Conservation (phyloP, 2,113 vertebrate genomes). For the Cebus imitator region DNA sequence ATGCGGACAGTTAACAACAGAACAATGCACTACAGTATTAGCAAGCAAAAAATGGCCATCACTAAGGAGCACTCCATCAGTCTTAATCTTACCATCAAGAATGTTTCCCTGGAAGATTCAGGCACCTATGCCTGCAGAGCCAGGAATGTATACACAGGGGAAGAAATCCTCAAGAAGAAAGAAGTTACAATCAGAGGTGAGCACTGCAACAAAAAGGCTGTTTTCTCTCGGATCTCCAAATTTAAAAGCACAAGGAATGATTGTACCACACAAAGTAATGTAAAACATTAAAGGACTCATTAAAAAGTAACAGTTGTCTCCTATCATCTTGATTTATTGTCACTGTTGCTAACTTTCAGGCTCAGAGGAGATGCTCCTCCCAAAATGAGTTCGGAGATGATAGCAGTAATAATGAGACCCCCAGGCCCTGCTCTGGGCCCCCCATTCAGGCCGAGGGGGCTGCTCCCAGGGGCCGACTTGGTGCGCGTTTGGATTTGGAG, state of each 20-base stretch:
- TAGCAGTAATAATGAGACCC: constrained; percentile 78
- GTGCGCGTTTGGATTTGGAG: constrained; percentile 85
- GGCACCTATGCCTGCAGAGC: constrained; percentile 92
- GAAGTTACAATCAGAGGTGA: constrained; percentile 93
- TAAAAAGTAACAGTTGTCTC: constrained; percentile 87
- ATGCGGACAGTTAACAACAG: constrained; percentile 82
- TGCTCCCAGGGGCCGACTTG: constrained; percentile 80
- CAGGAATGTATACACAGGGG: constrained; percentile 88
- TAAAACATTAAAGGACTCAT: constrained; percentile 90
- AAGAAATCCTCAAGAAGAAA: constrained; percentile 89
- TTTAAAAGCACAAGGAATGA: constrained; percentile 89
- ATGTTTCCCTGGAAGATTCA: constrained; percentile 89
- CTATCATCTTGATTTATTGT: constrained; percentile 87
- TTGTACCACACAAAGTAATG: constrained; percentile 89
- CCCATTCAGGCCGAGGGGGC: constrained; percentile 80
- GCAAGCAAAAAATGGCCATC: constrained; percentile 78
- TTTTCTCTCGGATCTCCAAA: constrained; percentile 91
- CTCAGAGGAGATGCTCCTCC: constrained; percentile 84
- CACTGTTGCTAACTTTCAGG: constrained; percentile 86
- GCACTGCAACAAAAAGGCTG: constrained; percentile 88
- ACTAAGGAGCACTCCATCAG: constrained; percentile 87
- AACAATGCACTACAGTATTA: constrained; percentile 73
- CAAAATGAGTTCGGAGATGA: constrained; percentile 84
- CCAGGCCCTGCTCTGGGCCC: constrained; percentile 74
- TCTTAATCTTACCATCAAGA: constrained; percentile 88